Conservation (phyloP, 1,140 invertebrate species). For the Cydia strobilella region DNA sequence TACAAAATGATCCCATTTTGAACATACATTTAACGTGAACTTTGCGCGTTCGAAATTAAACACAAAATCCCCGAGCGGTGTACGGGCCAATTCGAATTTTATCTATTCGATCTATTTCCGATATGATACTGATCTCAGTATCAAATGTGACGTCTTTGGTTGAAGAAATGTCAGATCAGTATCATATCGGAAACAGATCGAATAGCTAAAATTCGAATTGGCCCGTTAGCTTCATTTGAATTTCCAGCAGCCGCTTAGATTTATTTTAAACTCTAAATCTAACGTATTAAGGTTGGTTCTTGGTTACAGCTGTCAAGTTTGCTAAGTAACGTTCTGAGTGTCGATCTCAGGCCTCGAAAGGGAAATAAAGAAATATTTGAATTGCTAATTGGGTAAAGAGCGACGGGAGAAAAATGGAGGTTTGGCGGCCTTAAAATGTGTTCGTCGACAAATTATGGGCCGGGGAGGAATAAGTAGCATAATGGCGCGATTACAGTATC, state of each 20-base stretch:
- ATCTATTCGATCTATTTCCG: no score
- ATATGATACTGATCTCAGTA: no score
- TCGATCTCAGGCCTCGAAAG: constrained; percentile 20
- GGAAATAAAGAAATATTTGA: constrained; percentile 41
- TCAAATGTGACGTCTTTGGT: no score
- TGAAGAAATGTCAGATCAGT: no score
- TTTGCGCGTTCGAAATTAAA: neutral
- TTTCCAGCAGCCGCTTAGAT: neutral
- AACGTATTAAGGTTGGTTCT: neutral
- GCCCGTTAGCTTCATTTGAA: neutral
- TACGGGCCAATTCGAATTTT: no score
- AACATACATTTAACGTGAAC: constrained; percentile 5
- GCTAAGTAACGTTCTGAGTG: neutral
- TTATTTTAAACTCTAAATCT: neutral
- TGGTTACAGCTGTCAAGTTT: neutral
- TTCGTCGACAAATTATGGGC: neutral
- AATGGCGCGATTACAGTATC: neutral
- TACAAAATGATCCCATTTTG: neutral
- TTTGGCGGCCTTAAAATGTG: constrained; percentile 3
- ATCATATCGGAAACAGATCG: no score
- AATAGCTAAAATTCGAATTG: no score
- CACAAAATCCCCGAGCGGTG: neutral
- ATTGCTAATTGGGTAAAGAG: constrained; percentile 37
- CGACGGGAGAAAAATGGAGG: constrained; percentile 12
- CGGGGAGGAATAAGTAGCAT: neutral